A percentile compares a stretch with the other conserved stretches of the same genome.
phyloP scores from a whole-genome alignment of 2,113 vertebrate species.

The Anseranas semipalmata region DNA sequence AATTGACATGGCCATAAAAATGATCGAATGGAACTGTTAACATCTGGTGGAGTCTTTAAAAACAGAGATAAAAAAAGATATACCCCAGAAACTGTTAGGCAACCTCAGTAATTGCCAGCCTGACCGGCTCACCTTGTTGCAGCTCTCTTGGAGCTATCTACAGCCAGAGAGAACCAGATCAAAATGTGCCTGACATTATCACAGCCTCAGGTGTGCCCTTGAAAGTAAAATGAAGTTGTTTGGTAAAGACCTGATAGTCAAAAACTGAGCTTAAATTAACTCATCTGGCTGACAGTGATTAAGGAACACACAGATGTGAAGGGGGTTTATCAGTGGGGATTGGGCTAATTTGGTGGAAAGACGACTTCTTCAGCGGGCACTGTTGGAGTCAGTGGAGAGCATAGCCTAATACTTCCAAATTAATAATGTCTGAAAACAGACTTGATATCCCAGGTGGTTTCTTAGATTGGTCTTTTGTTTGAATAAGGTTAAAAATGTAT shows the following conservation, averaged over 20 bases:
- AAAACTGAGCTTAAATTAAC: not conserved
- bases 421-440: conserved; percentile 48
- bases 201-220: not conserved
- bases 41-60: not conserved
- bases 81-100: not conserved
- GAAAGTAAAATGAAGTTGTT: not conserved
- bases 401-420: conserved; percentile 4
- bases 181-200: not conserved
- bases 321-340: conserved; percentile 31
- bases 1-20: not conserved
- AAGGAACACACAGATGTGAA: not conserved
- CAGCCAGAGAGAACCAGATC: not conserved
- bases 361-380: not conserved
- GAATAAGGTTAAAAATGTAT: not conserved
- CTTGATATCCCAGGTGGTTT: not conserved
- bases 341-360: conserved; percentile 38
- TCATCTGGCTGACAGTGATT: conserved; percentile 46
- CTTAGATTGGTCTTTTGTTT: conserved; percentile 23
- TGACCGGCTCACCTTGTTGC: fast-evolving
- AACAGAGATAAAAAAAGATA: not conserved
- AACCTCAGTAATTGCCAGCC: not conserved
- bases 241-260: not conserved
- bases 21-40: not conserved
- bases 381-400: conserved; percentile 20
- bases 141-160: not conserved